Percentiles rank a stretch among this genome's conserved stretches.
These are phyloP conservation scores for Seriola quinqueradiata DNA, from an alignment of 2,113 vertebrate species.

Conservation along the genomic window DNA sequence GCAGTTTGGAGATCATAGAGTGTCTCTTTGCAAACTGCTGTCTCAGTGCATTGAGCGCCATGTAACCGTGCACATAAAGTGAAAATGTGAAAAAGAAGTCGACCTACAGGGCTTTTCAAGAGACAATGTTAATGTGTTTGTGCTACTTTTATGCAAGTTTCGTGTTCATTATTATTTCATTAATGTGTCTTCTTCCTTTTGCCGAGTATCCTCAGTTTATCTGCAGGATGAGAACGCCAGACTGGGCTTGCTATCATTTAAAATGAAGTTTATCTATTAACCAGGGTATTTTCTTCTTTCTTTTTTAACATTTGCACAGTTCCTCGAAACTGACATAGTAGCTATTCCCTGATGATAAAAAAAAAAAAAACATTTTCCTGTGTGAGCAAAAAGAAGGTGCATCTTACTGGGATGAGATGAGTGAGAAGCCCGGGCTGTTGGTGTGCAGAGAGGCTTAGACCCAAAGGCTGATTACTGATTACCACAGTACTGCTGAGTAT, in stretches of 20 bases:
- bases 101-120: neutral
- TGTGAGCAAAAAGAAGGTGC: constrained; percentile 15
- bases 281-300: neutral
- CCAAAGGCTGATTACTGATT: constrained; percentile 82
- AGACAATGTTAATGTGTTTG: neutral
- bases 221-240: neutral
- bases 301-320: neutral
- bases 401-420: constrained; percentile 53
- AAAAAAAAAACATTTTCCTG: neutral
- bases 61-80: neutral
- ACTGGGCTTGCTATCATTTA: neutral
- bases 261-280: neutral
- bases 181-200: neutral
- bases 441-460: constrained; percentile 69
- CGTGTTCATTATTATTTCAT: constrained; percentile 3
- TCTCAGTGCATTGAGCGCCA: neutral
- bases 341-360: neutral
- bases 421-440: constrained; percentile 43
- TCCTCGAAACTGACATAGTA: neutral
- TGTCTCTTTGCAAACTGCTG: too few species aligned
- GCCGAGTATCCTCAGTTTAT: neutral
- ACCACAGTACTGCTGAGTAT: constrained; percentile 76
- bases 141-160: neutral
- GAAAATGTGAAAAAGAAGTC: neutral
- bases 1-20: too few species aligned